Evolutionary conservation across 2,888 invertebrate species (phyloP).

Genomic region (Gisinianus flammeolus): DNA sequence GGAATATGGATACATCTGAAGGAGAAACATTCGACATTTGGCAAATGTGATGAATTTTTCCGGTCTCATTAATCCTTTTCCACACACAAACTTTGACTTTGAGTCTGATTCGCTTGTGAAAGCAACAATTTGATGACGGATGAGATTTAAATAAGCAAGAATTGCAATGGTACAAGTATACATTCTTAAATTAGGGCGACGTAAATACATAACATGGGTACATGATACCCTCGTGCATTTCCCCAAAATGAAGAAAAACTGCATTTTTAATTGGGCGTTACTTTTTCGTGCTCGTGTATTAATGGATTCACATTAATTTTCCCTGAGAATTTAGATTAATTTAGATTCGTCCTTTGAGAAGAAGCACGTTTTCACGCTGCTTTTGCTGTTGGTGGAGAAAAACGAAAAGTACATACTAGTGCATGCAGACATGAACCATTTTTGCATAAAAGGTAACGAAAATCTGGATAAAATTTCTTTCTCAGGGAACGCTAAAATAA

Average conservation of each 20-base stretch:
- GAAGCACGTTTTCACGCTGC: too few species aligned
- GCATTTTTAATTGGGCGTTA: background rate
- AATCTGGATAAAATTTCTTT: too few species aligned
- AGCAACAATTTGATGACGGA: background rate
- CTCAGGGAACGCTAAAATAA: too few species aligned
- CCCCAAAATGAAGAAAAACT: too few species aligned
- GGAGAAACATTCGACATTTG: constrained; percentile 1
- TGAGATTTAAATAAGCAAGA: background rate
- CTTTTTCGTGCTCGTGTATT: background rate
- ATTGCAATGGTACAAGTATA: background rate
- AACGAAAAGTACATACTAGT: too few species aligned
- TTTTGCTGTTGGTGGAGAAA: too few species aligned
- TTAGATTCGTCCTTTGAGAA: background rate
- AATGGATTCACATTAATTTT: background rate
- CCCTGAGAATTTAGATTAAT: background rate
- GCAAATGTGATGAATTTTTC: constrained; percentile 16
- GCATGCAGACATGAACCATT: too few species aligned
- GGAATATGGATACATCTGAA: background rate
- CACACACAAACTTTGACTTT: background rate
- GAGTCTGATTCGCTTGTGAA: background rate
- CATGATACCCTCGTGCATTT: too few species aligned
- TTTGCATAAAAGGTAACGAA: too few species aligned
- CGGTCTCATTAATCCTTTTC: background rate
- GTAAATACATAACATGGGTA: too few species aligned
- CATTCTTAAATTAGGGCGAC: too few species aligned